Evolutionary conservation across 2,113 vertebrate species (phyloP), one percentile per base, ranked within the genome.

Genomic region (Nycticorax nycticorax): DNA sequence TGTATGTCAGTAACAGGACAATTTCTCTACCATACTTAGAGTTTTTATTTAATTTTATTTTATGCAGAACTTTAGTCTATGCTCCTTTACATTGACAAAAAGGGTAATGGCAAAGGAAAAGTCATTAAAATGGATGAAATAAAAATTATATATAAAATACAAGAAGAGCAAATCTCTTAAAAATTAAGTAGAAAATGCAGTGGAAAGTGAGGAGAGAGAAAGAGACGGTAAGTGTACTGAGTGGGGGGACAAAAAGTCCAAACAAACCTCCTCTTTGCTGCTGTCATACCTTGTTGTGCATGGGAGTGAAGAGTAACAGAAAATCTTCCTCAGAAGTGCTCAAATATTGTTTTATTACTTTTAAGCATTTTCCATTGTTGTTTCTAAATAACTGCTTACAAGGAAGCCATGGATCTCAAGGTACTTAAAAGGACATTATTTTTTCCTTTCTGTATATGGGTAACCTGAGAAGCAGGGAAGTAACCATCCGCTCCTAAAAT

Each of bases 201-300:
- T 30, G 28, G 5, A 45, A 90, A 45, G 4, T 39, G 10, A 60
- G 47, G 32, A 37, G 30, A 39, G 14, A 84, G 37, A 63, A 67
- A 57, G 26, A 74, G 22, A 35, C 39, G 14, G 5, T 23, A 68
- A 67, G 6, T 39, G 28, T 37, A 47, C 10, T 19, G 43, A 41
- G 18, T 27, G 5, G 15, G 30, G n/a, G 21, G 2, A 4, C 12
- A 47, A 53, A 62, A 33, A 0, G 1, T 9, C 12, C 5, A 24
- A 30, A 35, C 3, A 66, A 76, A 10, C 2, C 3, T 62, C 53
- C 39, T 3, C 5, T 3, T 48, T 83, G 26, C 19, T 85, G 23
- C 56, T 52, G 5, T 82, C 28, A 30, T 14, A 45, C 12, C 0
- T 2, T 60, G 12, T 37, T 71, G 27, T 37, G 13, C 12, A 22